Percentiles rank a stretch among this genome's conserved stretches.
phyloP scores from a whole-genome alignment of 2,888 invertebrate genomes.

The Apoda limacodes region DNA sequence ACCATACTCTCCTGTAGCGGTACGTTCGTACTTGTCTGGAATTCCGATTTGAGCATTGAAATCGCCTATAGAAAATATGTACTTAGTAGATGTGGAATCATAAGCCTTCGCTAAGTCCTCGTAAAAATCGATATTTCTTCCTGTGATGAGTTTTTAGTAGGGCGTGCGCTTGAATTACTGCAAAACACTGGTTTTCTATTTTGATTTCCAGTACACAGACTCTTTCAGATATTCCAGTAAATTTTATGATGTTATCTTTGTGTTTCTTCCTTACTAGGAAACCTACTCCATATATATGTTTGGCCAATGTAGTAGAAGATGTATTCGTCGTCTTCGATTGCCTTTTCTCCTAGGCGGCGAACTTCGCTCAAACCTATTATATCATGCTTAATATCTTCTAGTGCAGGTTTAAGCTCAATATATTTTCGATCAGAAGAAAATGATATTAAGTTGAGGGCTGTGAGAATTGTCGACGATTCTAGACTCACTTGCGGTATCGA shows the following conservation, averaged over 20 bases:
- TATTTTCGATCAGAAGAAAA: conserved; percentile 11
- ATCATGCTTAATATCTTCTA: conserved; percentile 16
- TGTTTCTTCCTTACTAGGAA: conserved; percentile 19
- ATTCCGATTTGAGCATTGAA: conserved; percentile 17
- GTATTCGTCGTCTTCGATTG: conserved; percentile 16
- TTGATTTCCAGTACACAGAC: conserved; percentile 17
- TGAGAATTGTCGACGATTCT: too few species aligned
- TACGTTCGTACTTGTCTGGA: conserved; percentile 9
- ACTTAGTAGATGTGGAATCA: conserved; percentile 6
- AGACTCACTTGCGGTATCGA: too few species aligned
- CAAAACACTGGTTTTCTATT: conserved; percentile 13
- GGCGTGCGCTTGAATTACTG: conserved; percentile 17
- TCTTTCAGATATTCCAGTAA: conserved; percentile 21
- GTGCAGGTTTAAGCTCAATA: conserved; percentile 14
- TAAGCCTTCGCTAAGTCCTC: conserved; percentile 13
- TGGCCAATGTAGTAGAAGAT: conserved; percentile 18
- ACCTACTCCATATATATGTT: conserved; percentile 20
- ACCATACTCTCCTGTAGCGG: conserved; percentile 10
- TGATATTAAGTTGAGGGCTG: conserved; percentile 14
- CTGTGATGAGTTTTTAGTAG: conserved; percentile 17
- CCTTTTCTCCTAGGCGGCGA: conserved; percentile 16
- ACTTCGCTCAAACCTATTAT: conserved; percentile 16
- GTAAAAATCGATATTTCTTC: conserved; percentile 18
- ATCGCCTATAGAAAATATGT: conserved; percentile 15
- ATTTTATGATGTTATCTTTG: too few species aligned